These are phyloP conservation scores for Monopis laevigella DNA, from an alignment of 2,888 invertebrate genomes.

Conservation along the genomic window DNA sequence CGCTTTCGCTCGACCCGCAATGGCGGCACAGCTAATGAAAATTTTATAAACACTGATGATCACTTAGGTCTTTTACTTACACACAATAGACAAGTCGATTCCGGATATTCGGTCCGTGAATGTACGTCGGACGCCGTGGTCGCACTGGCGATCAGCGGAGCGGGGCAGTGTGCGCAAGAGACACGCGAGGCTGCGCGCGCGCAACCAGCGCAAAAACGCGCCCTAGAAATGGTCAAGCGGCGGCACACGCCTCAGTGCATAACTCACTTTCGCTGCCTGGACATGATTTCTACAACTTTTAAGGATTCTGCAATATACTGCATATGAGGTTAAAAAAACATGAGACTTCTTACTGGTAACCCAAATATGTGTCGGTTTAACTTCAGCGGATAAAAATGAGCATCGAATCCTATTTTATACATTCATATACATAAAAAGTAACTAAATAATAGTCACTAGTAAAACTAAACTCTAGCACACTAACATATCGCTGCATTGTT, in stretches of 20 bases:
- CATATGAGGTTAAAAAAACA: too few species aligned
- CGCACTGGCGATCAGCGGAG: slow-evolving; percentile 10
- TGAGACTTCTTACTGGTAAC: too few species aligned
- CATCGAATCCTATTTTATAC: too few species aligned
- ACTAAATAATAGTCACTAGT: too few species aligned
- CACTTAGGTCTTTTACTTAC: too few species aligned
- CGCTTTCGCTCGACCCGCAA: slow-evolving; percentile 50
- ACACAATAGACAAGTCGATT: background rate
- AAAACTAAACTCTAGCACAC: too few species aligned
- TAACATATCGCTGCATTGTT: too few species aligned
- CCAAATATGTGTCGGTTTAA: too few species aligned
- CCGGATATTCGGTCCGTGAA: background rate
- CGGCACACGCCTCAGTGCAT: slow-evolving; percentile 25
- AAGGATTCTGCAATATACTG: too few species aligned
- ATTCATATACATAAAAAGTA: too few species aligned
- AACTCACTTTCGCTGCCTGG: slow-evolving; percentile 46
- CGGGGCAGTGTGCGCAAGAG: slow-evolving; percentile 6
- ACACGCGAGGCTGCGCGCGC: slow-evolving; percentile 17
- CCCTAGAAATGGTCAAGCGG: slow-evolving; percentile 41
- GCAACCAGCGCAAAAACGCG: slow-evolving; percentile 25
- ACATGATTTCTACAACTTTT: slow-evolving; percentile 18
- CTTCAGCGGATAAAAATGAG: too few species aligned
- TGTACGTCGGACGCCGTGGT: slow-evolving; percentile 20
- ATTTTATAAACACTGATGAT: background rate
- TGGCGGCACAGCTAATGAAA: slow-evolving; percentile 26